Base-by-base conservation (phyloP, 30 jellyfish, hydroid and myxozoan genomes). In the Rhopilema esculentum region DNA sequence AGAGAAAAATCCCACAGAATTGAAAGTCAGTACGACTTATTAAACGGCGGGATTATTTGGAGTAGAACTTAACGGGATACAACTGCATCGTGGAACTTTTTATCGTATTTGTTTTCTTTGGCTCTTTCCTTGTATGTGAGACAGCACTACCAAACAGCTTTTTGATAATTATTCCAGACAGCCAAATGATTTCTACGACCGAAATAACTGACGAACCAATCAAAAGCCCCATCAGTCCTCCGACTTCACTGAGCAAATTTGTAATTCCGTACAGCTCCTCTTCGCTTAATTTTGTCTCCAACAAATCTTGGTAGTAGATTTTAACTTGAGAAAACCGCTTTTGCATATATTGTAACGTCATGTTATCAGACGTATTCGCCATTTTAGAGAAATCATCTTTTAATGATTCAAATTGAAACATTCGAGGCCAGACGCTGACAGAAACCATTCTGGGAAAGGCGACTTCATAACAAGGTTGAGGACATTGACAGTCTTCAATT, bases 191-290 rank as follows among this genome's bases (percentile, higher is more conserved):
- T 33, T 84, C 92, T 49, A 64, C 92, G 68, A 70, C 31, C 0
- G 92, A 66, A 24, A 84, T 53, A 25, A 70, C 66, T 0, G 92
- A 84, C 16, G 86, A 57, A 4, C 92, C 92, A 22, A 84, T 53
- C 23, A 72, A 52, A 6, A 84, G 79, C 18, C 92, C 92, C 81
- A 72, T 72, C 49, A 84, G 70, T 15, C 92, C 92, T 1, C 92
- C 92, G 30, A 84, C 29, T 4, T 72, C 86, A 62, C 92, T 72
- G n/a, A 72, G 24, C 67, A 84, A 64, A 9, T 48, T 69, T 0
- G 53, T 51, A 0, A 63, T 16, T 19, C 79, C 72, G 49, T 70
- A 72, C 86, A 84, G 65, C 65, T 84, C 92, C 80, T 66, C 86
- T 63, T 84, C 92, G 32, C 69, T 66, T 16, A 28, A 40, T 50